Percentiles rank a stretch among this genome's conserved stretches.
Evolutionary conservation across 2,888 invertebrate genomes (phyloP).

Genomic region (Leptura quadrifasciata): DNA sequence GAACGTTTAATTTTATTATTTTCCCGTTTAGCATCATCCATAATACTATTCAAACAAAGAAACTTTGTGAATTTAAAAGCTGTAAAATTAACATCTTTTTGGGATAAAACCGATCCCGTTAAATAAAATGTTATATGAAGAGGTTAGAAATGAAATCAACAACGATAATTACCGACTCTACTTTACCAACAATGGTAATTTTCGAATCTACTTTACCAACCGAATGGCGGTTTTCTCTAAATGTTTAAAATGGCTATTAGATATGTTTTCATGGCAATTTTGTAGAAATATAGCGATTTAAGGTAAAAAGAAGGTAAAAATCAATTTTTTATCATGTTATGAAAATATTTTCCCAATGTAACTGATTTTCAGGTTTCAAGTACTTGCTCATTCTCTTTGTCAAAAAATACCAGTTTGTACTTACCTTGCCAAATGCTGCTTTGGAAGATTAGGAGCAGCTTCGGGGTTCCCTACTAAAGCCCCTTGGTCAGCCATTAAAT

Average conservation of each 20-base stretch:
- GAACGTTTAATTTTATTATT: conserved; percentile 78
- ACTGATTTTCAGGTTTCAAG: too few species aligned
- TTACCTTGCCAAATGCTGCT: conserved; percentile 89
- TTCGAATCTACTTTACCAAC: conserved; percentile 17
- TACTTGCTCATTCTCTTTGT: too few species aligned
- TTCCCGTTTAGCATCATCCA: conserved; percentile 68
- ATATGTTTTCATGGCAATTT: too few species aligned
- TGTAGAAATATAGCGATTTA: too few species aligned
- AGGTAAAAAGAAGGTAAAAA: too few species aligned
- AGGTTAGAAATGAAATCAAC: conserved; percentile 42
- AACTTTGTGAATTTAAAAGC: conserved; percentile 3
- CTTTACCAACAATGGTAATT: conserved; percentile 28
- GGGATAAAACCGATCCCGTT: conserved; percentile 42
- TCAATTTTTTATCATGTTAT: too few species aligned
- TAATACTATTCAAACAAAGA: conserved; percentile 53
- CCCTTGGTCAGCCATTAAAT: conserved; percentile 97
- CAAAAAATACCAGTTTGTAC: conserved; percentile 15
- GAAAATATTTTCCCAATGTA: too few species aligned
- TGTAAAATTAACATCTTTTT: conserved; percentile 40
- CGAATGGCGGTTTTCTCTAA: conserved; percentile 20
- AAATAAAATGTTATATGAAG: conserved; percentile 30
- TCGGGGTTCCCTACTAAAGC: conserved; percentile 94
- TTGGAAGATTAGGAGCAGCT: conserved; percentile 92
- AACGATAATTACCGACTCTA: conserved; percentile 20
- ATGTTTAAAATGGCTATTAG: neutral